phyloP scores from a whole-genome alignment of 2,797 vertebrate species.

The Lophotriccus pileatus region DNA sequence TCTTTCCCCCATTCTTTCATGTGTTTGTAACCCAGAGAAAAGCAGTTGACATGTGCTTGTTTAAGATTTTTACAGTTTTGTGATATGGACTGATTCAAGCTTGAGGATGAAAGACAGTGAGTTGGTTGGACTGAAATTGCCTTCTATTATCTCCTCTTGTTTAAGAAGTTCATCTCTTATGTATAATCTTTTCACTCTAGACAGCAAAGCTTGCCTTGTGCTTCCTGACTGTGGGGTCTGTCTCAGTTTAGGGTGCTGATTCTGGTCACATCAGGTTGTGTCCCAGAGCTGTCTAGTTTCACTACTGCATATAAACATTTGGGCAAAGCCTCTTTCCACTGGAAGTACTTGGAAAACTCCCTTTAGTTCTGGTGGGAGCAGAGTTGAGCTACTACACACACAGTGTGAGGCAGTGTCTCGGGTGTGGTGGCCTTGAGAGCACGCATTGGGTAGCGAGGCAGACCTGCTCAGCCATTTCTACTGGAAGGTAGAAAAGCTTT shows the following conservation, averaged over 20 bases:
- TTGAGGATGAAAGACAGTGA: background rate
- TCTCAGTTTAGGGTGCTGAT: background rate
- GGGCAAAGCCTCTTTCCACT: background rate
- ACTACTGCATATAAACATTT: background rate
- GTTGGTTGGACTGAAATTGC: background rate
- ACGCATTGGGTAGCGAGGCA: fast-evolving
- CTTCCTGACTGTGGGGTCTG: background rate
- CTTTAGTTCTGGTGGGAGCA: background rate
- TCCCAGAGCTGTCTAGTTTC: background rate
- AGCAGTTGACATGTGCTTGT: background rate
- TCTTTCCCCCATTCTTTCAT: constrained; percentile 3
- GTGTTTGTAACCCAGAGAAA: background rate
- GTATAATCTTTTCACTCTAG: background rate
- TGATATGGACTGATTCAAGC: background rate
- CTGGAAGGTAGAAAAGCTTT: background rate
- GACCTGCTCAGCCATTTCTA: background rate
- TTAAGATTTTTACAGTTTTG: background rate
- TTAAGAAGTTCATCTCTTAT: background rate
- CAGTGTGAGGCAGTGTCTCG: background rate
- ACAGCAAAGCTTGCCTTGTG: background rate
- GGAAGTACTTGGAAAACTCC: background rate
- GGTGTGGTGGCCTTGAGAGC: background rate
- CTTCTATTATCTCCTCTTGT: background rate
- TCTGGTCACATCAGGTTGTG: background rate
- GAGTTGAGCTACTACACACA: background rate